These are phyloP conservation scores for Cassiopea andromeda DNA, from an alignment of 30 jellyfish, hydroid and myxozoan genomes.

Conservation along the genomic window DNA sequence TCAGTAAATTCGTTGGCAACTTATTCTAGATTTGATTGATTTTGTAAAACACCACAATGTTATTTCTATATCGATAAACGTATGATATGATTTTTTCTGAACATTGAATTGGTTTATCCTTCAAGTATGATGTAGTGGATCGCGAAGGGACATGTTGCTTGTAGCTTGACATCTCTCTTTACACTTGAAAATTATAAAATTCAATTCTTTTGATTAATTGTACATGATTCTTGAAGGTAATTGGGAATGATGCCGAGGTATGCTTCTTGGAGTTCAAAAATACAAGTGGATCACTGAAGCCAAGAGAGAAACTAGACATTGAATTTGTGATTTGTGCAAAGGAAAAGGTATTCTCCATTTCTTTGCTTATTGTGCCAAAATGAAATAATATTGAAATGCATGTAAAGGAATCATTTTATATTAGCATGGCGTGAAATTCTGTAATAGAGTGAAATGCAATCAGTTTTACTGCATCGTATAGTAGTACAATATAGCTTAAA, in stretches of 20 bases:
- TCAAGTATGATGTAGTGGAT: too few species aligned
- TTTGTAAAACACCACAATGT: too few species aligned
- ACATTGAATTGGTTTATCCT: too few species aligned
- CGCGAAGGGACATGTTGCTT: too few species aligned
- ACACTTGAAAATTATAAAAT: too few species aligned
- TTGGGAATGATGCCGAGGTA: slow-evolving; percentile 58
- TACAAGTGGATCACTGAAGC: slow-evolving; percentile 54
- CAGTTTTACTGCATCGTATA: not conserved
- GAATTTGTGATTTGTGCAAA: slow-evolving; percentile 42
- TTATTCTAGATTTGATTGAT: too few species aligned
- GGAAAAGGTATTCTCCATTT: slow-evolving; percentile 19
- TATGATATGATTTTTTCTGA: too few species aligned
- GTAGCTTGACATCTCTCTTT: too few species aligned
- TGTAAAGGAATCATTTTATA: too few species aligned
- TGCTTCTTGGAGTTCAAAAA: slow-evolving; percentile 41
- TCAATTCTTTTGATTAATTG: too few species aligned
- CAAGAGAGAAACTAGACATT: slow-evolving; percentile 64
- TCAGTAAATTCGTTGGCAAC: too few species aligned
- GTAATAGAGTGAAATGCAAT: not conserved
- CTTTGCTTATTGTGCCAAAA: not conserved
- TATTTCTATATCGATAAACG: too few species aligned
- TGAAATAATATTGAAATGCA: not conserved
- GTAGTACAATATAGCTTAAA: not conserved
- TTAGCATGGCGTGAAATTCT: not conserved
- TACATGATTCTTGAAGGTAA: slow-evolving; percentile 12